Evolutionary conservation across 2,113 vertebrate species (phyloP).

Genomic region (Cebus imitator): DNA sequence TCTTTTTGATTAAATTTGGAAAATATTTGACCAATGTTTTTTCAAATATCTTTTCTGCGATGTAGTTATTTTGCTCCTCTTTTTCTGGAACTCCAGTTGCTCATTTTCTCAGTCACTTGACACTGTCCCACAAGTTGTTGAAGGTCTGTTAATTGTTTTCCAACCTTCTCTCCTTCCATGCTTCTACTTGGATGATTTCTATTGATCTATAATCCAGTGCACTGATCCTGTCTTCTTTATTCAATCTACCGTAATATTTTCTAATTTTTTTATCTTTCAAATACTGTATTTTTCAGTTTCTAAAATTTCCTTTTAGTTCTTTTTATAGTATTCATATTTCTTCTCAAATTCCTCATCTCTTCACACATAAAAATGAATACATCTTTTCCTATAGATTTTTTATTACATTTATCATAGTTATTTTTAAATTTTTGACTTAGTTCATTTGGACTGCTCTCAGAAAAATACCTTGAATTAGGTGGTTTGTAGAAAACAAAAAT

Average conservation of each 20-base stretch:
- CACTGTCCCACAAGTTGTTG: background rate
- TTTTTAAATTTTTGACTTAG: conserved; percentile 12
- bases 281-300: background rate
- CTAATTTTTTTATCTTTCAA: background rate
- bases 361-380: background rate
- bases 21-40: background rate
- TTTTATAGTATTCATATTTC: background rate
- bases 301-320: conserved; percentile 20
- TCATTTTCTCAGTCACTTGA: background rate
- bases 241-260: background rate
- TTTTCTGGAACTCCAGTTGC: background rate
- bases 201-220: background rate
- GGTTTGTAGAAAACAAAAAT: background rate
- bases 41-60: background rate
- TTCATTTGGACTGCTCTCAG: background rate
- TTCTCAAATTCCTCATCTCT: background rate
- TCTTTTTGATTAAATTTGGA: background rate
- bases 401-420: background rate
- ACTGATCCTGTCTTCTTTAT: background rate
- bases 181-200: conserved; percentile 13
- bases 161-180: background rate
- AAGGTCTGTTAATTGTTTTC: background rate
- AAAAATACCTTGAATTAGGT: background rate
- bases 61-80: background rate
- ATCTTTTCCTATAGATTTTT: background rate